A percentile compares a stretch with the other conserved stretches of the same genome.
These are phyloP conservation scores for Seriola aureovittata DNA, from an alignment of 2,113 vertebrate species.

Conservation along the genomic window DNA sequence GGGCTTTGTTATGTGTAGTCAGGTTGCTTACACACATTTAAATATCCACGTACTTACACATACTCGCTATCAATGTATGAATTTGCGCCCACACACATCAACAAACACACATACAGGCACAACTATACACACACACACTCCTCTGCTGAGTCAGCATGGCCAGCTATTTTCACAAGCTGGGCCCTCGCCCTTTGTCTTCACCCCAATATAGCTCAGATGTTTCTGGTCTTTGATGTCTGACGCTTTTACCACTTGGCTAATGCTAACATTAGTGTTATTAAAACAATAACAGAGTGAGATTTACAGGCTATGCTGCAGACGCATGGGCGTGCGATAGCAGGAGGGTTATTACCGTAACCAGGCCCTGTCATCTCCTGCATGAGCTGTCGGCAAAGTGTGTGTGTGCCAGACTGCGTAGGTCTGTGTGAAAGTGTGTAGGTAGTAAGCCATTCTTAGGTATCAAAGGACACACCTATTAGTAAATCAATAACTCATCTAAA, in stretches of 20 bases:
- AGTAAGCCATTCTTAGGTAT: neutral
- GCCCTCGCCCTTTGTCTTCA: slow-evolving; percentile 61
- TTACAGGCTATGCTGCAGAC: slow-evolving; percentile 69
- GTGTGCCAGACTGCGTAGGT: slow-evolving; percentile 19
- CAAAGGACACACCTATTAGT: neutral
- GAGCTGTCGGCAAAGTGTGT: slow-evolving; percentile 46
- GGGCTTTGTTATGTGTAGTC: slow-evolving; percentile 71
- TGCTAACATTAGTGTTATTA: slow-evolving; percentile 72
- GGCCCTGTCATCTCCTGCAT: slow-evolving; percentile 60
- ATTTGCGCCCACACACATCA: slow-evolving; percentile 37
- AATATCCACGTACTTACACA: slow-evolving; percentile 21
- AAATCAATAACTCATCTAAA: neutral
- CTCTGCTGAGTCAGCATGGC: slow-evolving; percentile 74
- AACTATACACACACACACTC: neutral
- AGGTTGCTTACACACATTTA: slow-evolving; percentile 61
- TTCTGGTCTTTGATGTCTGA: slow-evolving; percentile 67
- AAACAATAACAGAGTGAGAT: slow-evolving; percentile 74
- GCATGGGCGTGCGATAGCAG: slow-evolving; percentile 67
- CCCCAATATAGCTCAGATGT: slow-evolving; percentile 59
- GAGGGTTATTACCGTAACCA: slow-evolving; percentile 63
- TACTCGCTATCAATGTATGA: slow-evolving; percentile 30
- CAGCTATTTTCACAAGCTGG: slow-evolving; percentile 79
- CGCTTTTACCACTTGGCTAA: slow-evolving; percentile 68
- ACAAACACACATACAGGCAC: slow-evolving; percentile 7
- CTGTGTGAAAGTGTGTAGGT: slow-evolving; percentile 22